Conservation (phyloP, 2,113 vertebrate genomes). For the Spilogale gracilis region DNA sequence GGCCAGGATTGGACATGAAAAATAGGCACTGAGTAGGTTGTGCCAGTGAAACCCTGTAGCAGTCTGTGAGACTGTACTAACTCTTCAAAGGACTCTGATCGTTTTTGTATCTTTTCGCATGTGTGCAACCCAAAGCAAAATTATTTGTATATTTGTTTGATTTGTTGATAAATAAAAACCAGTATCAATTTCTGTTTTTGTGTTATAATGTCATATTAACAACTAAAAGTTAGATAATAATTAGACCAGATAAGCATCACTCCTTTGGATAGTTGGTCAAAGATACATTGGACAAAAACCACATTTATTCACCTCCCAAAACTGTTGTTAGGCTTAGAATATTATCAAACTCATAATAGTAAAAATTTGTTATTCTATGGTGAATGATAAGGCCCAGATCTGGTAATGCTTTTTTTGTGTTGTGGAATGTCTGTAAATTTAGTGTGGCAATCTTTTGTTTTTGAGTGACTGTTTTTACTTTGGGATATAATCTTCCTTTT, state of each 20-base stretch:
- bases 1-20: background rate
- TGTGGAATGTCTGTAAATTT: background rate
- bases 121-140: background rate
- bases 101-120: background rate
- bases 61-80: too few species aligned
- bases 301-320: background rate
- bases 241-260: background rate
- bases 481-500: background rate
- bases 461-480: slow-evolving; percentile 4
- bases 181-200: background rate
- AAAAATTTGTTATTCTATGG: background rate
- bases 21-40: background rate
- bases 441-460: background rate
- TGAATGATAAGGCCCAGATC: background rate
- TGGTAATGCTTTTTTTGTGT: background rate
- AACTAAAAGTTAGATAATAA: background rate
- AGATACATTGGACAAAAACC: background rate
- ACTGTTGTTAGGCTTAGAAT: background rate
- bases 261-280: background rate
- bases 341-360: background rate
- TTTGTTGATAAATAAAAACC: background rate
- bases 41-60: background rate
- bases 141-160: background rate
- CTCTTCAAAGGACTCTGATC: background rate
- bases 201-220: background rate